Conservation (phyloP, 2,888 invertebrate genomes). For the Acleris laterana region DNA sequence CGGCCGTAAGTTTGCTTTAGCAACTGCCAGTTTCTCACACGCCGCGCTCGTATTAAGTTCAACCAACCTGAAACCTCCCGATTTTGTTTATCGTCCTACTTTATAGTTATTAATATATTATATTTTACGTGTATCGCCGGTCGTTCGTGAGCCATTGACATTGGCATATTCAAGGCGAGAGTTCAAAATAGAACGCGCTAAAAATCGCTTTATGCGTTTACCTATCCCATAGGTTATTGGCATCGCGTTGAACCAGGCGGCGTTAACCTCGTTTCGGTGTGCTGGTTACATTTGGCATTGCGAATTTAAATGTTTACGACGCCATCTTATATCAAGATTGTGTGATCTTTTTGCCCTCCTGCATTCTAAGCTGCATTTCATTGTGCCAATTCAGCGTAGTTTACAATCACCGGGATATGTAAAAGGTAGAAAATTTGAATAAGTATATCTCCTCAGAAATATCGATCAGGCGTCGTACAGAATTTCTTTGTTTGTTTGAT, state of each 20-base stretch:
- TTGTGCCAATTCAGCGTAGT: slow-evolving; percentile 19
- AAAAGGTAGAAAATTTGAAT: slow-evolving; percentile 4
- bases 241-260: slow-evolving; percentile 44
- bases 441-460: neutral
- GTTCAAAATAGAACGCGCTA: slow-evolving; percentile 60
- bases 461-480: neutral
- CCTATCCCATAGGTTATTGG: slow-evolving; percentile 46
- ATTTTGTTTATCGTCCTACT: slow-evolving; percentile 58
- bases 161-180: slow-evolving; percentile 57
- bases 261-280: slow-evolving; percentile 30
- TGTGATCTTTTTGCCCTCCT: neutral
- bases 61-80: slow-evolving; percentile 55
- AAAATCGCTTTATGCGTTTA: slow-evolving; percentile 51
- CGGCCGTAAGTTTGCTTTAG: neutral
- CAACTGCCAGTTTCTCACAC: slow-evolving; percentile 14
- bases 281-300: slow-evolving; percentile 26
- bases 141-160: slow-evolving; percentile 76
- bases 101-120: slow-evolving; percentile 29
- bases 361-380: slow-evolving; percentile 16
- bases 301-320: slow-evolving; percentile 22
- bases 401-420: slow-evolving; percentile 12
- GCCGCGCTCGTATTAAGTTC: slow-evolving; percentile 51
- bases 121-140: slow-evolving; percentile 50
- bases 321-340: slow-evolving; percentile 3
- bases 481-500: neutral